Conservation (phyloP, 1,140 invertebrate species). For the Yoshiicerus persimilis region DNA sequence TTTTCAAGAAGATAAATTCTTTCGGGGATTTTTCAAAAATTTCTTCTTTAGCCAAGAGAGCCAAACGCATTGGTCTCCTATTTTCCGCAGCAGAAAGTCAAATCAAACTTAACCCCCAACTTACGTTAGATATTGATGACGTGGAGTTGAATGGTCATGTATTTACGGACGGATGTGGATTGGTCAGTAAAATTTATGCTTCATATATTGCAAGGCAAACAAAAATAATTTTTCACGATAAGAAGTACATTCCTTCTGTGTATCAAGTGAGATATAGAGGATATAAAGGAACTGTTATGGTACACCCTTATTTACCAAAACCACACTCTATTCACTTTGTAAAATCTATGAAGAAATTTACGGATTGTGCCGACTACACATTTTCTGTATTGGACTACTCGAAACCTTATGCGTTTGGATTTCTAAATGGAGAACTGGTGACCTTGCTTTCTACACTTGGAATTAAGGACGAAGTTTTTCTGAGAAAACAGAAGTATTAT, state of each 20-base stretch:
- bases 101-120: neutral
- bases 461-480: neutral
- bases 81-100: neutral
- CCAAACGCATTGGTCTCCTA: neutral
- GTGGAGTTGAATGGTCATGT: neutral
- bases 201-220: neutral
- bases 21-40: neutral
- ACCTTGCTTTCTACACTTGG: neutral
- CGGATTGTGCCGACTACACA: neutral
- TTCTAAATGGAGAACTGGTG: neutral
- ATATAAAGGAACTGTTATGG: neutral
- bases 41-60: neutral
- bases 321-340: neutral
- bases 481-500: neutral
- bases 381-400: neutral
- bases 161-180: neutral
- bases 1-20: neutral
- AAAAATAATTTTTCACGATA: neutral
- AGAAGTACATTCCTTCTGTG: neutral
- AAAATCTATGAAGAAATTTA: neutral
- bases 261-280: neutral
- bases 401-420: neutral
- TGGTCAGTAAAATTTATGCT: neutral
- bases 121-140: neutral
- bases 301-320: neutral